Evolutionary conservation across 2,113 vertebrate genomes (phyloP).

Genomic region (Seriola rivoliana): DNA sequence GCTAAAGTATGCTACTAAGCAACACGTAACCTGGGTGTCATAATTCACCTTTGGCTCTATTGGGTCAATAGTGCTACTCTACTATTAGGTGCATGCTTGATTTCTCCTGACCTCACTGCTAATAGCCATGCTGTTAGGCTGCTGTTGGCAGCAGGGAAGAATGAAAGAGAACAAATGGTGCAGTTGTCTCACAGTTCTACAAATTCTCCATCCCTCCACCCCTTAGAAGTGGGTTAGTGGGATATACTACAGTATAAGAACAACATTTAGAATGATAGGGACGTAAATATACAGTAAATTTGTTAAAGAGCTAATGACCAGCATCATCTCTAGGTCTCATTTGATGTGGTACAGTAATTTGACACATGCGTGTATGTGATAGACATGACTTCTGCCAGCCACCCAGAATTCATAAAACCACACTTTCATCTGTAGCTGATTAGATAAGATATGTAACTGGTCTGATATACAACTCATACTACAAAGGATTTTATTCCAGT

Average conservation of each 20-base stretch:
- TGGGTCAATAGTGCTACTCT: constrained; percentile 28
- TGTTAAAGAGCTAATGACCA: neutral
- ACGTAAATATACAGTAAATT: neutral
- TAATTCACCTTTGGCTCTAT: constrained; percentile 13
- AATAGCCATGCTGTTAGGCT: constrained; percentile 37
- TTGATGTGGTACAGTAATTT: constrained; percentile 17
- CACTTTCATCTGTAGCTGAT: constrained; percentile 39
- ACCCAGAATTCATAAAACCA: constrained; percentile 30
- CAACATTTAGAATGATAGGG: neutral
- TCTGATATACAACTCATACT: constrained; percentile 41
- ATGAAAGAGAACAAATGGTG: neutral
- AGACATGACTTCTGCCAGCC: constrained; percentile 13
- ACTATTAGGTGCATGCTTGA: constrained; percentile 42
- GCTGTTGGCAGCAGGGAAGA: constrained; percentile 22
- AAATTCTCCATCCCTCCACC: neutral
- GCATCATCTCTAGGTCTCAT: neutral
- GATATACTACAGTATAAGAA: neutral
- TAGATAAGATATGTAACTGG: constrained; percentile 42
- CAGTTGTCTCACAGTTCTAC: constrained; percentile 23
- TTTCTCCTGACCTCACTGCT: constrained; percentile 45
- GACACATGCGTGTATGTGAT: neutral
- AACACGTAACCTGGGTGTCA: constrained; percentile 16
- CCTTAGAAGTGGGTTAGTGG: neutral
- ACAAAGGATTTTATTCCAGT: constrained; percentile 33
- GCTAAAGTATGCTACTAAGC: neutral